phyloP scores from a whole-genome alignment of 2,797 vertebrate species.

The Amblyopsis hoosieri region DNA sequence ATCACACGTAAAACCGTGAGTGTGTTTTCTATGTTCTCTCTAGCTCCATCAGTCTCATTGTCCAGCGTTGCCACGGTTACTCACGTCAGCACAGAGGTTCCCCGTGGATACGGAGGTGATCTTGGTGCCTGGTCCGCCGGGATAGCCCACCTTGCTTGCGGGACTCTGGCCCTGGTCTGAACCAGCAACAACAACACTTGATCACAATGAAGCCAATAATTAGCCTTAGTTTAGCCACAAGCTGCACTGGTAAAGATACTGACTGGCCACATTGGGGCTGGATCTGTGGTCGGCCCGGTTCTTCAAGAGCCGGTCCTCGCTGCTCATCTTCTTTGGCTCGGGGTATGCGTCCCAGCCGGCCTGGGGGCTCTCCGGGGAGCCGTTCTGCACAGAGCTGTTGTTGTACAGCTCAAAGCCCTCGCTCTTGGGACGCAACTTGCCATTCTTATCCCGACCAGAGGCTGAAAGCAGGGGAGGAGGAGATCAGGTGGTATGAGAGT shows the following conservation, averaged over 20 bases:
- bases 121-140: constrained; percentile 88
- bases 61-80: constrained; percentile 38
- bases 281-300: constrained; percentile 95
- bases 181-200: not conserved
- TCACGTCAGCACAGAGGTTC: constrained; percentile 95
- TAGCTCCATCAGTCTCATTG: constrained; percentile 18
- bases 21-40: no score
- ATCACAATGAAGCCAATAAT: no score
- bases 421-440: constrained; percentile 95
- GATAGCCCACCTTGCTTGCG: constrained; percentile 85
- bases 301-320: constrained; percentile 91
- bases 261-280: constrained; percentile 98
- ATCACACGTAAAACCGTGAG: no score
- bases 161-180: constrained; percentile 96
- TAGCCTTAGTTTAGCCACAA: no score
- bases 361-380: constrained; percentile 93
- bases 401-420: constrained; percentile 97
- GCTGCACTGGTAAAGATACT: constrained; percentile 43
- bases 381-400: constrained; percentile 87
- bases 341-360: constrained; percentile 89
- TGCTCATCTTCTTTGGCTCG: constrained; percentile 90
- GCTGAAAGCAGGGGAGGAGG: constrained; percentile 67
- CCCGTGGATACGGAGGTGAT: constrained; percentile 98
- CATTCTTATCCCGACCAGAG: constrained; percentile 86
- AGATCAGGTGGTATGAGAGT: not conserved